Conservation (phyloP, 2,113 vertebrate genomes). For the Cromileptes altivelis region DNA sequence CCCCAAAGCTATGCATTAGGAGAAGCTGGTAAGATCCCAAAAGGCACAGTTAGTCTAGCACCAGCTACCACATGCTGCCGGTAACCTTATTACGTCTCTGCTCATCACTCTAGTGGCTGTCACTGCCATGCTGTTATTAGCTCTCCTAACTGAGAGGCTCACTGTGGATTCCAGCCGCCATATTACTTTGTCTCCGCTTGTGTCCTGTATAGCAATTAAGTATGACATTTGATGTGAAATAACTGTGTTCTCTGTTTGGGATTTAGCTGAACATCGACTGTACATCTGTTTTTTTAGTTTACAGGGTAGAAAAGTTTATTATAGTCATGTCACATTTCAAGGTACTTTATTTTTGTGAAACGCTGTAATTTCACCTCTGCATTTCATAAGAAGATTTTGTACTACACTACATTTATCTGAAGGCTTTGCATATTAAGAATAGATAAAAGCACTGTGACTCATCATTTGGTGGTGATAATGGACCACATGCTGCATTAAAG, state of each 20-base stretch:
- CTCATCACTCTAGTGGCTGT: slow-evolving; percentile 77
- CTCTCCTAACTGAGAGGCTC: slow-evolving; percentile 54
- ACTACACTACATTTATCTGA: background rate
- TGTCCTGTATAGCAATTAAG: slow-evolving; percentile 43
- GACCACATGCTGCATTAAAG: background rate
- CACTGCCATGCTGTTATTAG: slow-evolving; percentile 72
- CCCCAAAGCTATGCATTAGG: slow-evolving; percentile 53
- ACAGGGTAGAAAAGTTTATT: background rate
- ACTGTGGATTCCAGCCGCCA: slow-evolving; percentile 52
- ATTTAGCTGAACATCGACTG: background rate
- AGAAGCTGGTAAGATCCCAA: slow-evolving; percentile 63
- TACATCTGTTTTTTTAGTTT: background rate
- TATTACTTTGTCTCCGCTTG: slow-evolving; percentile 46
- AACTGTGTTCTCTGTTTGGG: background rate
- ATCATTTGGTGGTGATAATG: background rate
- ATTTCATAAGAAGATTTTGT: background rate
- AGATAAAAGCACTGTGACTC: background rate
- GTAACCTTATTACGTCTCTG: slow-evolving; percentile 81
- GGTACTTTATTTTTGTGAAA: background rate
- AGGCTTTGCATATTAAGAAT: background rate
- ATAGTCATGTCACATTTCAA: background rate
- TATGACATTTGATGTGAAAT: slow-evolving; percentile 30
- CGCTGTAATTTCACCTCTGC: background rate
- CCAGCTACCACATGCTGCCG: slow-evolving; percentile 69
- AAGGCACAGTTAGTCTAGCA: slow-evolving; percentile 69